Conservation (phyloP, 2,797 vertebrate species). For the Chromis chromis region DNA sequence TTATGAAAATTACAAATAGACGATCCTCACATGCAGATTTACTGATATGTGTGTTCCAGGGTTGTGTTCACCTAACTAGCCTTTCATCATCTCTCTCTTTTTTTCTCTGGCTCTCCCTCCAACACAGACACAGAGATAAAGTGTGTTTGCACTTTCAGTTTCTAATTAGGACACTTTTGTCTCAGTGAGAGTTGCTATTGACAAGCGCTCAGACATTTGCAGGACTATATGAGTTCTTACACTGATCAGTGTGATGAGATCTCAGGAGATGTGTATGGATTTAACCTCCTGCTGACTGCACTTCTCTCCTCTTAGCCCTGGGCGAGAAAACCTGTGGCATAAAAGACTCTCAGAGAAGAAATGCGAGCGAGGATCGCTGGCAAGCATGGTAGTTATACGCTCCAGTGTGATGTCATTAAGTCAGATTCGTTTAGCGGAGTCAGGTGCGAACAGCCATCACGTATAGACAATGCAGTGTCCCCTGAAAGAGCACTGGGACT, state of each 20-base stretch:
- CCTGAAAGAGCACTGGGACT: slow-evolving; percentile 73
- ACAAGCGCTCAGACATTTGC: slow-evolving; percentile 68
- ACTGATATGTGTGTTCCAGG: slow-evolving; percentile 59
- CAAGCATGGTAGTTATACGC: slow-evolving; percentile 50
- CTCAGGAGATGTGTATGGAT: slow-evolving; percentile 74
- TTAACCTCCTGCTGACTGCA: slow-evolving; percentile 71
- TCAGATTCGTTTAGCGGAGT: slow-evolving; percentile 75
- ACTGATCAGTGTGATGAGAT: slow-evolving; percentile 73
- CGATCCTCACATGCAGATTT: slow-evolving; percentile 74
- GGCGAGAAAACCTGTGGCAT: slow-evolving; percentile 69
- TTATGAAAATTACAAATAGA: slow-evolving; percentile 84
- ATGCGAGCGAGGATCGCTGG: slow-evolving; percentile 41
- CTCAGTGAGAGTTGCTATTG: slow-evolving; percentile 66
- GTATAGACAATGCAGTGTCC: slow-evolving; percentile 79
- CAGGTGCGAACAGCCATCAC: slow-evolving; percentile 65
- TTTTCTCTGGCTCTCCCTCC: background rate
- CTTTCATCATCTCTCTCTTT: slow-evolving; percentile 44
- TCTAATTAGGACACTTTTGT: slow-evolving; percentile 69
- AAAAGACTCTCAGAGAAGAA: slow-evolving; percentile 35
- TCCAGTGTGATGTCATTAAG: slow-evolving; percentile 69
- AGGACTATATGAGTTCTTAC: slow-evolving; percentile 71
- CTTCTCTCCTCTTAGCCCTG: slow-evolving; percentile 52
- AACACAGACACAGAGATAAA: slow-evolving; percentile 34
- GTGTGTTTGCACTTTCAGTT: slow-evolving; percentile 59
- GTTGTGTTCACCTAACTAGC: slow-evolving; percentile 46